Conservation (phyloP, 2,797 vertebrate genomes). For the Sarcophilus harrisii region DNA sequence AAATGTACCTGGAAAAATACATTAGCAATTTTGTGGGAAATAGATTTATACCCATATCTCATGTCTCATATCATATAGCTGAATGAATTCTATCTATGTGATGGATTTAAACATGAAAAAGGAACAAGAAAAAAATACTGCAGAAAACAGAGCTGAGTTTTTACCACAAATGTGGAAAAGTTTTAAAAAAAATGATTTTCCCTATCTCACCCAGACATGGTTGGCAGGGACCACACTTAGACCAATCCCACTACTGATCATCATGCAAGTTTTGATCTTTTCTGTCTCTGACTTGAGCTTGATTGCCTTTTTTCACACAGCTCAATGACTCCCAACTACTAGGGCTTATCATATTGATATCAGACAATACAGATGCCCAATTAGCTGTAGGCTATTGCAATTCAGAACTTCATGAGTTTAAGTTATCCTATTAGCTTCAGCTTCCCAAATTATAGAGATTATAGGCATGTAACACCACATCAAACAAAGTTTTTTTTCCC, state of each 20-base stretch:
- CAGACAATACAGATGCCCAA: neutral
- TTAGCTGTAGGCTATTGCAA: neutral
- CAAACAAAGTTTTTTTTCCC: neutral
- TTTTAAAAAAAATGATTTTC: neutral
- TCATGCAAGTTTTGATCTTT: neutral
- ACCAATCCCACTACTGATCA: neutral
- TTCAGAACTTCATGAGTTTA: neutral
- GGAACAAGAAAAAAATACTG: neutral
- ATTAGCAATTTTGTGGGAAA: neutral
- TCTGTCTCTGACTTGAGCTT: neutral
- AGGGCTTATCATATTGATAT: neutral
- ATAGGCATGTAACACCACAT: neutral
- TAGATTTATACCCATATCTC: neutral
- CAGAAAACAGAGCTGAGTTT: neutral
- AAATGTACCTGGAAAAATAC: neutral
- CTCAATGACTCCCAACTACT: neutral
- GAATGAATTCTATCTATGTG: neutral
- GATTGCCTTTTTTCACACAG: neutral
- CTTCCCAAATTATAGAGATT: neutral
- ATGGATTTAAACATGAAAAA: neutral
- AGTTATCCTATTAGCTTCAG: neutral
- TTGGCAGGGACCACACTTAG: neutral
- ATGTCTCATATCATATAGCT: neutral
- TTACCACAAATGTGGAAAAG: neutral
- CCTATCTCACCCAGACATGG: neutral